Evolutionary conservation across 2,797 vertebrate genomes (phyloP), one percentile per base, ranked within the genome.

Genomic region (Protosalanx chinensis): DNA sequence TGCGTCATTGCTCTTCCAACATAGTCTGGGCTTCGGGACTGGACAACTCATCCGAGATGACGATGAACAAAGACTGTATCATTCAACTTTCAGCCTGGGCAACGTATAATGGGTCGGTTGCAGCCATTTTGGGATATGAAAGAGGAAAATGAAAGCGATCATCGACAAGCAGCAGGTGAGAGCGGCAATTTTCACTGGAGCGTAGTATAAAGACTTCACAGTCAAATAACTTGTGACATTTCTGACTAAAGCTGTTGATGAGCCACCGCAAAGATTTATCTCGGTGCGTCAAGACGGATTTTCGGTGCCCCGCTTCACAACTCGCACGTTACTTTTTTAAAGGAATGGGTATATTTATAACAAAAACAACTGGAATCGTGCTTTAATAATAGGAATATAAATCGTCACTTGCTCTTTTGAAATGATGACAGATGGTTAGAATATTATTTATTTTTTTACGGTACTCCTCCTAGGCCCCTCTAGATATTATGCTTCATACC

Each of bases 171-270:
- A 57, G 80, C 78, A 84, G 81, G 81, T 13, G 81, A 79, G 76
- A 68, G 77, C 7, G 32, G 20, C n/a, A 77, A 72, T 67, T 76
- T 79, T 67, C 72, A 51, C 77, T 76, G 73, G 79, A 83, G 81
- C 70, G 74, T 73, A 74, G 73, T 74, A 77, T 68, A 76, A 70
- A 79, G 76, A 84, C 83, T 84, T 88, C 86, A 87, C 86, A 86
- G 82, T 83, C 79, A 89, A 86, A 88, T 81, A 85, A 84, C 84
- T 85, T 85, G 84, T 86, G 87, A 90, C 86, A 88, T 83, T 85
- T 89, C 71, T 85, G 85, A 89, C 86, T 84, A 35, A 76, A 84
- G 81, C 85, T 81, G 84, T 84, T 88, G 86, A 88, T 90, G 83
- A 89, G 84, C 77, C 78, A 77, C 81, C 35, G 64, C 74, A 73